phyloP scores from a whole-genome alignment of 2,888 invertebrate genomes.

The Petrolisthes manimaculis region DNA sequence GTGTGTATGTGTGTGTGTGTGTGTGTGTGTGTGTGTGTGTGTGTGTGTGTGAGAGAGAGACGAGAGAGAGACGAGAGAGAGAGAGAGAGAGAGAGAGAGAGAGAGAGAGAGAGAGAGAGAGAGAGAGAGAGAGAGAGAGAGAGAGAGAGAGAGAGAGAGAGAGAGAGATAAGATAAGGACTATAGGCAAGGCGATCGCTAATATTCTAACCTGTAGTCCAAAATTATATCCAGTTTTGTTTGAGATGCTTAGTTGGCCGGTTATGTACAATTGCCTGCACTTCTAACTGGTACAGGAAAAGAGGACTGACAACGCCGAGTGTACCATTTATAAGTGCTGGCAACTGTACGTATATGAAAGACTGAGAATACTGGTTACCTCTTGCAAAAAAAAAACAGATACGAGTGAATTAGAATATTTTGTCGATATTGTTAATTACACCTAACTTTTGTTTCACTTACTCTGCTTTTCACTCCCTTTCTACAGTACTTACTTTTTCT shows the following conservation, averaged over 20 bases:
- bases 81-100: neutral
- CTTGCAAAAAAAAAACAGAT: too few species aligned
- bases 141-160: neutral
- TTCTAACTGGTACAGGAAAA: too few species aligned
- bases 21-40: neutral
- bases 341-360: too few species aligned
- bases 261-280: too few species aligned
- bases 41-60: neutral
- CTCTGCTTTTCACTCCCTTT: neutral
- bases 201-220: neutral
- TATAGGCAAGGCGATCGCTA: neutral
- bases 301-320: too few species aligned
- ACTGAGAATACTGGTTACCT: too few species aligned
- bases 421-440: neutral
- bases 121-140: neutral
- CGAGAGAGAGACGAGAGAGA: neutral
- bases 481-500: neutral
- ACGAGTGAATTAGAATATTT: too few species aligned
- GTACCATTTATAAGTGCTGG: too few species aligned
- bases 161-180: neutral
- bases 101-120: constrained; percentile 8
- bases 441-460: neutral
- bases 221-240: too few species aligned
- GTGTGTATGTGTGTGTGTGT: neutral
- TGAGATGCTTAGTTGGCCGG: too few species aligned